Conservation (phyloP, 2,113 vertebrate genomes). For the Casuarius casuarius region DNA sequence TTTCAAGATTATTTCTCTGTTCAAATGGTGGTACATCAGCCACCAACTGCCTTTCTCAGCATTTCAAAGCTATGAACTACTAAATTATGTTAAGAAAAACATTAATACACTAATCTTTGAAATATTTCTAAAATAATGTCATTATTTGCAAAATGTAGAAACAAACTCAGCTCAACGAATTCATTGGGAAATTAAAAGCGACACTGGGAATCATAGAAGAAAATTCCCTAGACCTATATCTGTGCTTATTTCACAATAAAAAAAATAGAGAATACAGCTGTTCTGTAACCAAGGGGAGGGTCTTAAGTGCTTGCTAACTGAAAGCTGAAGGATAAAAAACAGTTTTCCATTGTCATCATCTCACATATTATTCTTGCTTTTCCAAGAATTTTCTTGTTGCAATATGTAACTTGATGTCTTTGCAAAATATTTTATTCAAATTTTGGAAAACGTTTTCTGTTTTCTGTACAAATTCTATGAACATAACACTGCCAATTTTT, state of each 20-base stretch:
- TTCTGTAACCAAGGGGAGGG: background rate
- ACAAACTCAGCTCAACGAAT: background rate
- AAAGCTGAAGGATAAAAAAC: background rate
- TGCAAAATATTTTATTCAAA: background rate
- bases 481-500: background rate
- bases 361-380: background rate
- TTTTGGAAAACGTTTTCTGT: background rate
- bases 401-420: conserved; percentile 2
- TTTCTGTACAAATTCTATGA: background rate
- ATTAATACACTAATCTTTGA: background rate
- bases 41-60: background rate
- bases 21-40: background rate
- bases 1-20: conserved; percentile 56
- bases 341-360: background rate
- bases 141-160: background rate
- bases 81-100: background rate
- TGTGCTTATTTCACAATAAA: conserved; percentile 8
- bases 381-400: conserved; percentile 11
- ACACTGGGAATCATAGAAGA: background rate
- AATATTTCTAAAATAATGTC: background rate
- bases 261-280: background rate
- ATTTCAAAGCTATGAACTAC: background rate
- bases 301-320: background rate
- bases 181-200: background rate
- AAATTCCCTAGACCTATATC: background rate